Conservation (phyloP, 2,888 invertebrate species). For the Lepeophtheirus nordmannii region DNA sequence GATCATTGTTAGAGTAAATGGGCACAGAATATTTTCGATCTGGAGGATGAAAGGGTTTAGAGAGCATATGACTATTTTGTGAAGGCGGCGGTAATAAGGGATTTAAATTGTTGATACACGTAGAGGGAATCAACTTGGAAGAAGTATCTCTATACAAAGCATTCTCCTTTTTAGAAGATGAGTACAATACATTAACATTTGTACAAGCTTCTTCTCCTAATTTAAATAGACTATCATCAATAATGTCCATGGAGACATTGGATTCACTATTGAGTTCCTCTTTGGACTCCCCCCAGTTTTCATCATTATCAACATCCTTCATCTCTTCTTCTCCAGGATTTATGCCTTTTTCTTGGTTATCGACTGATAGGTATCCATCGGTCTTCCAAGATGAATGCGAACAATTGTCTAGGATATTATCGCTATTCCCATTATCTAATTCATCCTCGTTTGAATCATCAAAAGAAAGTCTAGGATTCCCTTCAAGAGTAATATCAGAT, state of each 20-base stretch:
- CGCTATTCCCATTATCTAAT: no score
- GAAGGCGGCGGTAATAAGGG: no score
- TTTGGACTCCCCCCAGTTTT: background rate
- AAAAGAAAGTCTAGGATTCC: background rate
- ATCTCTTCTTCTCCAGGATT: no score
- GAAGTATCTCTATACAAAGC: no score
- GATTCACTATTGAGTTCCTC: background rate
- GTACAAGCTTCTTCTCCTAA: background rate
- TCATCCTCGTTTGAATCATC: no score
- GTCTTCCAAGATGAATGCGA: no score
- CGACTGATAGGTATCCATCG: no score
- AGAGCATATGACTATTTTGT: background rate
- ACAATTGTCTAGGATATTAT: no score
- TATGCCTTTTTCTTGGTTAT: no score
- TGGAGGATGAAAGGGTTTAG: conserved; percentile 10
- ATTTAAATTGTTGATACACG: no score
- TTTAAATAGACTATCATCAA: background rate
- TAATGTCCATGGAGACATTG: background rate
- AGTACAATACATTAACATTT: background rate
- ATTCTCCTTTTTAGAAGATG: background rate
- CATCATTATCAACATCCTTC: background rate
- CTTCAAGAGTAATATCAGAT: background rate
- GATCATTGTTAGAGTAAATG: conserved; percentile 26
- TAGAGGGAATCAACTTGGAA: no score
- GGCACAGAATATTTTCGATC: conserved; percentile 28